These are phyloP conservation scores for Platycercus adscitus DNA, from an alignment of 2,113 vertebrate species.

Conservation along the genomic window DNA sequence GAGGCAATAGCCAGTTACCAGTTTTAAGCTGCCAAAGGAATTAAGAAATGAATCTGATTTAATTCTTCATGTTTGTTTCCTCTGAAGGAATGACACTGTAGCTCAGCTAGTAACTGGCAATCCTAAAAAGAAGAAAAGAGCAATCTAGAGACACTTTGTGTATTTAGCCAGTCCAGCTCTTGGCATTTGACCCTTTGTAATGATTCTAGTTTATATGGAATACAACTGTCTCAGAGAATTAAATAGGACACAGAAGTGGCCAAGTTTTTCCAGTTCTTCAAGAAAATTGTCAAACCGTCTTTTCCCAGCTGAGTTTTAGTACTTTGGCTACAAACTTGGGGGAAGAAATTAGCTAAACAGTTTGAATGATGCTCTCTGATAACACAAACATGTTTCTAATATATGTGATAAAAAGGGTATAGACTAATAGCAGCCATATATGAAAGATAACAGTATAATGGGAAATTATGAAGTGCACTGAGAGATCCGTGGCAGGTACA, in stretches of 20 bases:
- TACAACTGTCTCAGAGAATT: not conserved
- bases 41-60: not conserved
- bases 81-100: not conserved
- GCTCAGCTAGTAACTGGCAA: not conserved
- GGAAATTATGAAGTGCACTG: not conserved
- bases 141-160: not conserved
- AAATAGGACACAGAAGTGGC: not conserved
- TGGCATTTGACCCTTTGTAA: not conserved
- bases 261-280: not conserved
- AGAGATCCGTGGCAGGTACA: not conserved
- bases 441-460: not conserved
- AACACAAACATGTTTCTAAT: not conserved
- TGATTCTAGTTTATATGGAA: not conserved
- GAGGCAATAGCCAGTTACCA: not conserved
- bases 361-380: not conserved
- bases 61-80: constrained; percentile 11
- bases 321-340: not conserved
- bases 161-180: not conserved
- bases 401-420: not conserved
- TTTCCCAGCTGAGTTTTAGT: not conserved
- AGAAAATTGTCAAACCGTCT: not conserved
- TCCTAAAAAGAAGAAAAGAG: not conserved
- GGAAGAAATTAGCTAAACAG: not conserved
- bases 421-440: not conserved
- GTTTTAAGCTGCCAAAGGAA: not conserved